Conservation (phyloP, 2,797 vertebrate species). For the Pseudochromis fuscus region DNA sequence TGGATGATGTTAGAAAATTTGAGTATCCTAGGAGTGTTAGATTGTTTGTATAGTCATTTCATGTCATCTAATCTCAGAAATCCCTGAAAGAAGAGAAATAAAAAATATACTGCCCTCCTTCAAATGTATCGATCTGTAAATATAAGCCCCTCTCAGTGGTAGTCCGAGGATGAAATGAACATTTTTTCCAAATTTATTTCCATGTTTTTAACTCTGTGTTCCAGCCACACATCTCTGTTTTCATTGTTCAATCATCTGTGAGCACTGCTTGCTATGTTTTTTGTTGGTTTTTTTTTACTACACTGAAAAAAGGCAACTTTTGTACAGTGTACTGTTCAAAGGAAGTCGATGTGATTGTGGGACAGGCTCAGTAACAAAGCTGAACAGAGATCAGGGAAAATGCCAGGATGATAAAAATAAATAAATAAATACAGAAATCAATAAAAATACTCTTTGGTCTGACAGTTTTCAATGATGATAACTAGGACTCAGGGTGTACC, state of each 20-base stretch:
- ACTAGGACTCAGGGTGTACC: conserved; percentile 74
- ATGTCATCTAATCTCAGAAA: background rate
- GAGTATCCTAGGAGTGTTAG: too few species aligned
- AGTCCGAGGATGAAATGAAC: background rate
- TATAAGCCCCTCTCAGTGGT: background rate
- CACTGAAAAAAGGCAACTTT: conserved; percentile 14
- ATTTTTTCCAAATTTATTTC: background rate
- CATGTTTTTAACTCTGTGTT: background rate
- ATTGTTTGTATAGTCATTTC: background rate
- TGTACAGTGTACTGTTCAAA: conserved; percentile 40
- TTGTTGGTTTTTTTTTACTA: background rate
- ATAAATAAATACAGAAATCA: conserved; percentile 78
- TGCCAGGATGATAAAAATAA: conserved; percentile 70
- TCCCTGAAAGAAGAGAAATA: background rate
- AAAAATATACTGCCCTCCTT: conserved; percentile 1
- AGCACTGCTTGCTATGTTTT: conserved; percentile 22
- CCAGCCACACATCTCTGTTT: conserved; percentile 11
- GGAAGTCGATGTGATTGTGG: conserved; percentile 15
- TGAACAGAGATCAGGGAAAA: conserved; percentile 65
- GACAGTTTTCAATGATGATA: conserved; percentile 83
- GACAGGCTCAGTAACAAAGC: conserved; percentile 45
- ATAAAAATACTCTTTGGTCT: conserved; percentile 81
- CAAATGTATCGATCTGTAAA: background rate
- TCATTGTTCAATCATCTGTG: conserved; percentile 19
- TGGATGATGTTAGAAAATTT: too few species aligned